Evolutionary conservation across 2,888 invertebrate genomes (phyloP).

Genomic region (Craniophora ligustri): DNA sequence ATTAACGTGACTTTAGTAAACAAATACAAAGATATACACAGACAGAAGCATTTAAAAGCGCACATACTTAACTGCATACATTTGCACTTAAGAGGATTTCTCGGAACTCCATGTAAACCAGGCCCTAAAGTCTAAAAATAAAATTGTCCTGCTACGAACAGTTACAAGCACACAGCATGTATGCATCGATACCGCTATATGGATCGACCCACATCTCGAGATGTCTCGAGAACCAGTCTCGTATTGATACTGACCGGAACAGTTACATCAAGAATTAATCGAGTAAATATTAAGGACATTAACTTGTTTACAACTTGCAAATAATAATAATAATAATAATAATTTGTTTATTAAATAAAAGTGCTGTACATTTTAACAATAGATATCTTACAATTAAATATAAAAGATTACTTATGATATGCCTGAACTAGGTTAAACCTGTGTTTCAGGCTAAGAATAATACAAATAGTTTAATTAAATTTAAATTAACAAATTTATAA

Average conservation of each 20-base stretch:
- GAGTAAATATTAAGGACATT: conserved; percentile 28
- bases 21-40: too few species aligned
- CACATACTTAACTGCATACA: background rate
- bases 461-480: too few species aligned
- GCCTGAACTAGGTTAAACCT: too few species aligned
- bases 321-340: too few species aligned
- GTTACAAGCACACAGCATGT: conserved; percentile 50
- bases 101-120: conserved; percentile 30
- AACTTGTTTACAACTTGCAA: conserved; percentile 29
- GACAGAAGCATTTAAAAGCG: background rate
- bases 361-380: too few species aligned
- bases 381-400: too few species aligned
- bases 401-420: too few species aligned
- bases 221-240: conserved; percentile 57
- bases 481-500: too few species aligned
- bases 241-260: conserved; percentile 45
- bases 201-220: conserved; percentile 61
- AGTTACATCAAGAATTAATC: conserved; percentile 52
- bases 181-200: conserved; percentile 66
- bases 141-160: conserved; percentile 50
- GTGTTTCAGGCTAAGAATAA: too few species aligned
- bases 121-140: conserved; percentile 42
- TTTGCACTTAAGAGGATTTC: background rate
- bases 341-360: too few species aligned
- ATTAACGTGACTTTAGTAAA: too few species aligned